Evolutionary conservation across 2,113 vertebrate species (phyloP).

Genomic region (Amazona guildingii): DNA sequence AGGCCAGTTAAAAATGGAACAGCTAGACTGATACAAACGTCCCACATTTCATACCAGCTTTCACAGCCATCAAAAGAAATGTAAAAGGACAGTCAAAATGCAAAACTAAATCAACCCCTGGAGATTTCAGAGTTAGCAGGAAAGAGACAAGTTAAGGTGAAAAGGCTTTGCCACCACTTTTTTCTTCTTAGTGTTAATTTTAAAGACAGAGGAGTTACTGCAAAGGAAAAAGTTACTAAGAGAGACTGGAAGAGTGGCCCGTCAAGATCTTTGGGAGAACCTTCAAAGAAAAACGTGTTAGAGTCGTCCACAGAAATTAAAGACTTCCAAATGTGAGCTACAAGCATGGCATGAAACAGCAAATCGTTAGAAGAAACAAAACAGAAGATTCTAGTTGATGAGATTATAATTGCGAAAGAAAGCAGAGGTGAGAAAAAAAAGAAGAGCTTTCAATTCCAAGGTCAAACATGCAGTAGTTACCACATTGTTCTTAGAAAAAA

Average conservation of each 20-base stretch:
- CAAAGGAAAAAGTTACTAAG: constrained; percentile 85
- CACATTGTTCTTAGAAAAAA: constrained; percentile 74
- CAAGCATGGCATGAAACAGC: constrained; percentile 81
- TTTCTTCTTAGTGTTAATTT: constrained; percentile 22
- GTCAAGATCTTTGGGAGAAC: constrained; percentile 86
- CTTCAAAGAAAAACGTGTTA: constrained; percentile 88
- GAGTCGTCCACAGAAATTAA: constrained; percentile 82
- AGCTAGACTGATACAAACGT: constrained; percentile 71
- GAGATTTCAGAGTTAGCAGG: constrained; percentile 76
- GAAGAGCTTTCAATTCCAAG: constrained; percentile 55
- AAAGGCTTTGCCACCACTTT: constrained; percentile 42
- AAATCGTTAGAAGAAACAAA: constrained; percentile 76
- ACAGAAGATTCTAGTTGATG: constrained; percentile 52
- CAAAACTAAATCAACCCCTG: constrained; percentile 76
- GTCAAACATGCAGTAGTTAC: constrained; percentile 67
- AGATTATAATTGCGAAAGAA: constrained; percentile 69
- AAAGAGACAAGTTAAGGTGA: constrained; percentile 73
- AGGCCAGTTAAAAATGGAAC: constrained; percentile 79
- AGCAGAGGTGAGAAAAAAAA: constrained; percentile 52
- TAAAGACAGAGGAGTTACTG: constrained; percentile 84
- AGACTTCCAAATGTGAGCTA: constrained; percentile 77
- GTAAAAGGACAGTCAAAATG: constrained; percentile 75
- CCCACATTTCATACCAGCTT: constrained; percentile 86
- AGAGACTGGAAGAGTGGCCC: constrained; percentile 82
- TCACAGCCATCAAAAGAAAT: constrained; percentile 83